phyloP scores from a whole-genome alignment of 2,113 vertebrate species.

The Ammodytes dubius region DNA sequence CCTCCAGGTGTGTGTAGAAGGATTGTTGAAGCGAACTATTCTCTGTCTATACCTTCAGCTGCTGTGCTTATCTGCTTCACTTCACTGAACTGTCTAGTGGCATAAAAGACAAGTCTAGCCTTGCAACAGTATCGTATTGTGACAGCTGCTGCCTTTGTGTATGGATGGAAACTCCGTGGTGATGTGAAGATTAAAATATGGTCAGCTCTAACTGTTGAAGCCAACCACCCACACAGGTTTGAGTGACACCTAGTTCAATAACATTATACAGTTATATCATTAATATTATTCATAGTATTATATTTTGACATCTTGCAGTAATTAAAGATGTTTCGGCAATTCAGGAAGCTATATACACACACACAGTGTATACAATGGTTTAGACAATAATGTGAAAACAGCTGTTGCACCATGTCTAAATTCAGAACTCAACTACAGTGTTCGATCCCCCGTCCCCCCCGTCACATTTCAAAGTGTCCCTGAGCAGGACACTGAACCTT shows the following conservation, averaged over 20 bases:
- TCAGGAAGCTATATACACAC: no score
- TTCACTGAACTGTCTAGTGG: background rate
- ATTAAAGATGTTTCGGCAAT: background rate
- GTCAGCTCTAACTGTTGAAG: constrained; percentile 6
- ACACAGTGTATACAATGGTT: no score
- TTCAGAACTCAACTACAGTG: no score
- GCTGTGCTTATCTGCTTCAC: constrained; percentile 8
- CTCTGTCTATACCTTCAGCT: background rate
- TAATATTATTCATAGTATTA: background rate
- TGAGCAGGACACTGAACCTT: no score
- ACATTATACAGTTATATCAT: background rate
- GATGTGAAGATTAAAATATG: constrained; percentile 23
- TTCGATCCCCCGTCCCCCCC: no score
- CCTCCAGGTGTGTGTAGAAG: background rate
- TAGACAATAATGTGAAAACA: no score
- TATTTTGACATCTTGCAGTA: background rate
- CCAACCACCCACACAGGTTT: constrained; percentile 15
- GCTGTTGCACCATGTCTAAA: no score
- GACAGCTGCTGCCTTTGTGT: constrained; percentile 23
- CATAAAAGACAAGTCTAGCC: constrained; percentile 6
- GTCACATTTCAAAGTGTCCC: no score
- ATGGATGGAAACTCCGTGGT: background rate
- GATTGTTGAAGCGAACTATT: background rate
- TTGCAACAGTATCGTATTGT: background rate
- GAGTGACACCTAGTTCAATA: constrained; percentile 9